Conservation (phyloP, 2,797 vertebrate species). For the Microctenopoma stevenorrisi region DNA sequence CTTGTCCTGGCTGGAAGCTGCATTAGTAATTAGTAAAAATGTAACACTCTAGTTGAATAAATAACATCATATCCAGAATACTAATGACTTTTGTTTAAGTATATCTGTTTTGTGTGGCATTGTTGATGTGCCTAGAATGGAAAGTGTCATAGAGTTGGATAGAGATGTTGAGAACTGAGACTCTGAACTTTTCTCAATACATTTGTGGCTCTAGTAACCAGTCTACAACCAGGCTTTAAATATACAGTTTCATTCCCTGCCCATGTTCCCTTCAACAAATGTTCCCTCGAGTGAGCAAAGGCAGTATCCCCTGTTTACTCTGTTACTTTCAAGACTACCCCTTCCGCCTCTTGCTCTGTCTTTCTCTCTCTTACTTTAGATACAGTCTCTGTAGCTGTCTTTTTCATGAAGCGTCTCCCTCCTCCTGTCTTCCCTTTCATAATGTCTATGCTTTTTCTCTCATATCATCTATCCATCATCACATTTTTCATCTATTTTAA, state of each 20-base stretch:
- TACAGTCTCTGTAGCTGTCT: constrained; percentile 1
- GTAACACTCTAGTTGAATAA: too few species aligned
- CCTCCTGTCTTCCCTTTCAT: background rate
- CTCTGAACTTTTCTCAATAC: constrained; percentile 2
- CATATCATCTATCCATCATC: too few species aligned
- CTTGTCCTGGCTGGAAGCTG: background rate
- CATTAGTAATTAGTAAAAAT: background rate
- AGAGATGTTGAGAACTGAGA: background rate
- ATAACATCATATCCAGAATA: too few species aligned
- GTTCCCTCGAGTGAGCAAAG: constrained; percentile 28
- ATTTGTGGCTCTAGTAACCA: too few species aligned
- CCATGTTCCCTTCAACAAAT: constrained; percentile 26
- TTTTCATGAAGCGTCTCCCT: background rate
- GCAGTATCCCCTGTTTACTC: constrained; percentile 7
- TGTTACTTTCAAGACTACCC: background rate
- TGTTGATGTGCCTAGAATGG: background rate
- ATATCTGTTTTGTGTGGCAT: background rate
- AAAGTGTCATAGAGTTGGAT: constrained; percentile 6
- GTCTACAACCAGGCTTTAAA: constrained; percentile 5
- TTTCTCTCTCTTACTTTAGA: background rate
- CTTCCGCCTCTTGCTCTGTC: background rate
- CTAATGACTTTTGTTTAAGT: too few species aligned
- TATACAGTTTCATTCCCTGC: constrained; percentile 6
- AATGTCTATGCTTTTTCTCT: background rate
- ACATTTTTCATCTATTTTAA: background rate